These are phyloP conservation scores for Drosophila asahinai DNA, from an alignment of 1,140 invertebrate species.

Conservation along the genomic window DNA sequence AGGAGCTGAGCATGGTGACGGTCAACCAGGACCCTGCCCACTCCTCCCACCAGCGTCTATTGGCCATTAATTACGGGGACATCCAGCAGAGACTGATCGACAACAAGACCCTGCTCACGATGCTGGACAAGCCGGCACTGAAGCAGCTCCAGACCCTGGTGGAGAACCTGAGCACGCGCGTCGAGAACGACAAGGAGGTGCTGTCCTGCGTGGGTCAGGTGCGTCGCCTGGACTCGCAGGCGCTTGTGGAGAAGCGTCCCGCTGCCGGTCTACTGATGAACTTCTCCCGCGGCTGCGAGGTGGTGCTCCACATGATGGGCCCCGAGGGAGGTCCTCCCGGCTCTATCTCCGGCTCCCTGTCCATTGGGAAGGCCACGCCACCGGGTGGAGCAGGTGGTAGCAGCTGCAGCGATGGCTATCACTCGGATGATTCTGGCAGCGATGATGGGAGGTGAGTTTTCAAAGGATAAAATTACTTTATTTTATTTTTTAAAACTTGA, in stretches of 20 bases:
- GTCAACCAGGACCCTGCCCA: slow-evolving; percentile 93
- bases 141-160: slow-evolving; percentile 87
- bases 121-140: slow-evolving; percentile 90
- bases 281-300: slow-evolving; percentile 92
- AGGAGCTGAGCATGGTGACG: slow-evolving; percentile 90
- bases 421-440: slow-evolving; percentile 92
- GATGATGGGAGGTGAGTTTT: slow-evolving; percentile 87
- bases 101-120: slow-evolving; percentile 95
- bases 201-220: slow-evolving; percentile 88
- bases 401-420: slow-evolving; percentile 90
- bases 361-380: slow-evolving; percentile 66
- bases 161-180: slow-evolving; percentile 87
- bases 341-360: slow-evolving; percentile 10
- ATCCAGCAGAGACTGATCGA: slow-evolving; percentile 95
- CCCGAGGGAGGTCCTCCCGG: slow-evolving; percentile 68
- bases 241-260: slow-evolving; percentile 87
- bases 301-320: slow-evolving; percentile 92
- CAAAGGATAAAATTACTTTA: too few species aligned
- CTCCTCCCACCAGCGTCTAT: slow-evolving; percentile 94
- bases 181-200: slow-evolving; percentile 90
- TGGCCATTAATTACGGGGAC: slow-evolving; percentile 92
- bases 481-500: too few species aligned
- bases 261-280: slow-evolving; percentile 93
- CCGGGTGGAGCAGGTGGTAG: slow-evolving; percentile 87
- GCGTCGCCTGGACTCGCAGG: slow-evolving; percentile 86